These are phyloP conservation scores for Agapornis canus DNA, from an alignment of 2,797 vertebrate species.

Conservation along the genomic window DNA sequence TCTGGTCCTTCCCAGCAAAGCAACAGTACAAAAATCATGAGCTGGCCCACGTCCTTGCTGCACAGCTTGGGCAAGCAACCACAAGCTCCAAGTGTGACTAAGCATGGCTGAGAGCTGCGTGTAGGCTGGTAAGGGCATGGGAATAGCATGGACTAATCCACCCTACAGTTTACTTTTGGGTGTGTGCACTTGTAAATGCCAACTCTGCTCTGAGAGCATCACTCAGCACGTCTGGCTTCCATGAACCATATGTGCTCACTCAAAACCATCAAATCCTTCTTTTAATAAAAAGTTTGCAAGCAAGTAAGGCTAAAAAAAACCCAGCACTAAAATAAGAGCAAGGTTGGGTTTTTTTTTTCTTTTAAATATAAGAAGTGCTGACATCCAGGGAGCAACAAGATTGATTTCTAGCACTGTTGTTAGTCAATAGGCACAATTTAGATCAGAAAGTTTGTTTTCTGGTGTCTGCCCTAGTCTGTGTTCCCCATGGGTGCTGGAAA, in stretches of 20 bases:
- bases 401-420: neutral
- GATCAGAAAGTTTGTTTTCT: neutral
- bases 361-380: neutral
- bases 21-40: accelerated
- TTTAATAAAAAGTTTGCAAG: neutral
- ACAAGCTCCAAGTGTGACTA: neutral
- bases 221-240: accelerated
- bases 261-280: neutral
- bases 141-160: neutral
- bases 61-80: neutral
- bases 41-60: neutral
- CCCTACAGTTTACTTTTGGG: neutral
- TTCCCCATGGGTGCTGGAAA: neutral
- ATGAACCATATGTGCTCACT: neutral
- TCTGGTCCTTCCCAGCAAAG: neutral
- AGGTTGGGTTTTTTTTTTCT: accelerated
- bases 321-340: neutral
- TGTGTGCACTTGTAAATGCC: neutral
- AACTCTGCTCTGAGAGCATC: neutral
- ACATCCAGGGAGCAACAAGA: neutral
- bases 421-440: neutral
- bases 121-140: neutral
- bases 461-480: neutral
- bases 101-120: neutral
- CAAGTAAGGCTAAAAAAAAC: neutral